Evolutionary conservation across 2,888 invertebrate species (phyloP).

Genomic region (Napeogenes sylphis): DNA sequence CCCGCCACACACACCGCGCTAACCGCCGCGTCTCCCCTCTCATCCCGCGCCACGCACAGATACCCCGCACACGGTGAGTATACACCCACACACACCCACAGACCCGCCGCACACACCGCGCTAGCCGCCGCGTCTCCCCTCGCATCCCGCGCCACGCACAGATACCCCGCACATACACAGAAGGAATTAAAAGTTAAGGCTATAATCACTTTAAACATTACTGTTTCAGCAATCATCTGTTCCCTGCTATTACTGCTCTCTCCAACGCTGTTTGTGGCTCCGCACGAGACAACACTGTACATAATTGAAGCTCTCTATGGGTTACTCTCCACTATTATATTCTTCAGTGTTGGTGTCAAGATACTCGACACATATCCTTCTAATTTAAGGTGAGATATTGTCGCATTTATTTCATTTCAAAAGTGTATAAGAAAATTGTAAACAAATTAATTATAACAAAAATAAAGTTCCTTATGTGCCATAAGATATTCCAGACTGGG

Average conservation of each 20-base stretch:
- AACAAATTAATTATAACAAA: neutral
- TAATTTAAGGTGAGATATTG: constrained; percentile 70
- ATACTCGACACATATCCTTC: constrained; percentile 78
- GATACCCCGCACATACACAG: too few species aligned
- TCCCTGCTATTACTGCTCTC: constrained; percentile 61
- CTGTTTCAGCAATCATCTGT: constrained; percentile 52
- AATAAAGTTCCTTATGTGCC: neutral
- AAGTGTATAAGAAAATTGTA: neutral
- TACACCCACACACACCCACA: too few species aligned
- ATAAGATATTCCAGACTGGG: neutral
- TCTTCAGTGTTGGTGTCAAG: constrained; percentile 68
- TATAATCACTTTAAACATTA: neutral
- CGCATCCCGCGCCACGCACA: too few species aligned
- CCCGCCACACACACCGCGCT: too few species aligned
- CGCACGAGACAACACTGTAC: constrained; percentile 60
- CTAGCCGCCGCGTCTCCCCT: too few species aligned
- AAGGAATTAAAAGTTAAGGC: too few species aligned
- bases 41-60: too few species aligned
- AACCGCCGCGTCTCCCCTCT: too few species aligned
- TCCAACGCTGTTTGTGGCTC: constrained; percentile 67
- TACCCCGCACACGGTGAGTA: too few species aligned
- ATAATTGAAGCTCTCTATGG: constrained; percentile 70
- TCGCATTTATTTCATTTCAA: neutral
- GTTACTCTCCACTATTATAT: constrained; percentile 65
- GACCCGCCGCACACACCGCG: too few species aligned